Conservation (phyloP, 2,113 vertebrate genomes). For the Neodon shergylaensis region DNA sequence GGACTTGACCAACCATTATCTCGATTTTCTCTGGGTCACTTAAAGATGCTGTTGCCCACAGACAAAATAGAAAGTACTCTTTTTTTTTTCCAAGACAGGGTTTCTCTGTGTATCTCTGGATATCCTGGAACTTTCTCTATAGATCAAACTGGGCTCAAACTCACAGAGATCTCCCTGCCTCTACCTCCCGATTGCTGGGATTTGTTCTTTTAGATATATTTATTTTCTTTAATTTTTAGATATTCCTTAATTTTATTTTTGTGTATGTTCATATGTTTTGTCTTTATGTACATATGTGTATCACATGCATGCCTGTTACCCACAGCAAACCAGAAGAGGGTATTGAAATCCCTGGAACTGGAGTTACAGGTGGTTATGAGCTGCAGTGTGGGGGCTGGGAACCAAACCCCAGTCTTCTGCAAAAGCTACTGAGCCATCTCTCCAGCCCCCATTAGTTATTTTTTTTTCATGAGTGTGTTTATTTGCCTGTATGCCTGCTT, state of each 20-base stretch:
- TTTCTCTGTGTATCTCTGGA: too few relatives aligned
- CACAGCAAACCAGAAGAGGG: not conserved
- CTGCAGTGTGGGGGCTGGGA: not conserved
- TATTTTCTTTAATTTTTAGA: not conserved
- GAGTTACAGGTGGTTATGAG: not conserved
- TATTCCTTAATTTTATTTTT: not conserved
- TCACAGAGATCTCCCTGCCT: too few relatives aligned
- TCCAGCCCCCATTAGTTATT: not conserved
- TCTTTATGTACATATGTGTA: not conserved
- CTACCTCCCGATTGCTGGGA: too few relatives aligned
- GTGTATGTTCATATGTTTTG: not conserved
- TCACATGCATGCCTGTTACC: not conserved
- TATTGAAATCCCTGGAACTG: not conserved
- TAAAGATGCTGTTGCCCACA: too few relatives aligned
- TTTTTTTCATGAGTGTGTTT: too few relatives aligned
- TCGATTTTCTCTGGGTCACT: too few relatives aligned
- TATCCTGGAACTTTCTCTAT: too few relatives aligned
- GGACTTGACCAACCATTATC: too few relatives aligned
- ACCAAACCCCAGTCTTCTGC: not conserved
- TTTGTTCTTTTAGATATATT: not conserved
- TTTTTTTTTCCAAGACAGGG: too few relatives aligned
- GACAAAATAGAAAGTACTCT: too few relatives aligned
- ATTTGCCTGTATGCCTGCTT: too few relatives aligned
- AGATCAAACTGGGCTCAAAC: too few relatives aligned
- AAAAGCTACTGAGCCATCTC: not conserved